These are phyloP conservation scores for Odocoileus virginianus DNA, from an alignment of 2,113 vertebrate species.

Conservation along the genomic window DNA sequence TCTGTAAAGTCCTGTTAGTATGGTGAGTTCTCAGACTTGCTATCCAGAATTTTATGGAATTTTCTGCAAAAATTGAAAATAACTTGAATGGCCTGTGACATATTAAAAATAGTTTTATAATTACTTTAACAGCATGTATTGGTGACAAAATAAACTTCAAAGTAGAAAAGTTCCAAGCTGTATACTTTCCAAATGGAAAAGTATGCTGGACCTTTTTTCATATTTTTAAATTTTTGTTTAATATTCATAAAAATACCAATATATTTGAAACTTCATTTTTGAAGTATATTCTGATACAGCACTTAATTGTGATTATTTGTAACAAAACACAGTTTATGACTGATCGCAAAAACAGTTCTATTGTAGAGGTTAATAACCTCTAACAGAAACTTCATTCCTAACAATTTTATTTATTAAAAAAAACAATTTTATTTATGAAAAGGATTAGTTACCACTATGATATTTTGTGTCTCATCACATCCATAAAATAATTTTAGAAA, in stretches of 20 bases:
- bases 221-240: neutral
- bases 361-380: neutral
- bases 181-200: neutral
- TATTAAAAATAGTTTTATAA: conserved; percentile 37
- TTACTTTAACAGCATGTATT: conserved; percentile 12
- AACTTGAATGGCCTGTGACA: conserved; percentile 32
- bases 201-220: neutral
- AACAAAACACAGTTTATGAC: neutral
- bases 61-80: conserved; percentile 32
- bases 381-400: neutral
- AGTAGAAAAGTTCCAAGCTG: neutral
- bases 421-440: neutral
- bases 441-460: neutral
- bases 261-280: neutral
- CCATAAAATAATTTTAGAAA: conserved; percentile 12
- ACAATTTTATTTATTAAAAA: neutral
- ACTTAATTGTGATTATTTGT: neutral
- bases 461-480: neutral
- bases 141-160: conserved; percentile 20
- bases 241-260: neutral
- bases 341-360: neutral
- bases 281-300: neutral
- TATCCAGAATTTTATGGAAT: neutral
- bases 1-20: neutral
- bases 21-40: conserved; percentile 2